A percentile compares a stretch with the other conserved stretches of the same genome.
These are phyloP conservation scores for Leptopterna dolabrata DNA, from an alignment of 2,888 invertebrate species.

Conservation along the genomic window DNA sequence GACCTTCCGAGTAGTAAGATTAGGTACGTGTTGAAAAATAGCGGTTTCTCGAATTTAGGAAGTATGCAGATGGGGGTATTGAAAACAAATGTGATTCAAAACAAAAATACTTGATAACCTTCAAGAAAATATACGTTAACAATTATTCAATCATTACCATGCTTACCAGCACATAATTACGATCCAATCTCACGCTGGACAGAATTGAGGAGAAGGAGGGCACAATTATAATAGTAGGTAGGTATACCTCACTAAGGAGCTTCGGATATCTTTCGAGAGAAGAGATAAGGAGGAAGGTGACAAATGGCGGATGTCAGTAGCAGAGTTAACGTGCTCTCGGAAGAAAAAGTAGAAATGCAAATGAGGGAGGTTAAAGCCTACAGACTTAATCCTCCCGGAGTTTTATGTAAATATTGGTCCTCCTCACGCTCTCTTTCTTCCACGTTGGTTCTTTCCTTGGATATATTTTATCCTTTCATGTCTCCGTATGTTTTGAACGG, in stretches of 20 bases:
- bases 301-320: constrained; percentile 52
- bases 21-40: too few species aligned
- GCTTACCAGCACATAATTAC: too few species aligned
- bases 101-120: too few species aligned
- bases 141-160: too few species aligned
- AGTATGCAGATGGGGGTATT: too few species aligned
- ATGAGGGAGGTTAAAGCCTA: constrained; percentile 54
- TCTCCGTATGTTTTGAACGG: background rate
- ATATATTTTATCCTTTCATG: background rate
- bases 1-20: too few species aligned
- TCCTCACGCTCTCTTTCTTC: constrained; percentile 25
- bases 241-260: constrained; percentile 10
- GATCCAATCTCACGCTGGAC: too few species aligned
- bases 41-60: too few species aligned
- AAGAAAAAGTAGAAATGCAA: constrained; percentile 57
- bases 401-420: constrained; percentile 55
- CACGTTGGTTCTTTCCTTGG: background rate
- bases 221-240: background rate
- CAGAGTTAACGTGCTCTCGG: constrained; percentile 54
- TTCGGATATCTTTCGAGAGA: constrained; percentile 25
- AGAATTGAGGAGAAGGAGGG: too few species aligned
- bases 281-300: constrained; percentile 54
- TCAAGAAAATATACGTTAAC: too few species aligned
- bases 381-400: constrained; percentile 55
- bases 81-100: too few species aligned